phyloP scores from a whole-genome alignment of 1,140 invertebrate species.

The Zaprionus davidi region DNA sequence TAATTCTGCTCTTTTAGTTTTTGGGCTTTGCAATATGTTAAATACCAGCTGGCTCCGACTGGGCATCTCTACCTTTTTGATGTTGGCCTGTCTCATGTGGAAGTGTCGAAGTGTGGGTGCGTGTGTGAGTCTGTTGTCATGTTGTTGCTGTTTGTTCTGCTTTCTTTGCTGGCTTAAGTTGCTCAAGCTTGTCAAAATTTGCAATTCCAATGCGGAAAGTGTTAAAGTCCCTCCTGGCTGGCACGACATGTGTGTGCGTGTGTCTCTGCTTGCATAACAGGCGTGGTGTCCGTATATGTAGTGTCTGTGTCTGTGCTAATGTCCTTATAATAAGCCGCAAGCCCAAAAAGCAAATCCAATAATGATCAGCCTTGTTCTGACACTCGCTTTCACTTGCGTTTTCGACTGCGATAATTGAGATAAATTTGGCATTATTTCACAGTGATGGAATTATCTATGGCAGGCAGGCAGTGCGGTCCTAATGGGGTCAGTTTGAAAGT shows the following conservation, averaged over 20 bases:
- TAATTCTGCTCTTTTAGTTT: constrained; percentile 57
- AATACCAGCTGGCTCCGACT: constrained; percentile 52
- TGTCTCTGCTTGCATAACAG: not conserved
- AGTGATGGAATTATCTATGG: not conserved
- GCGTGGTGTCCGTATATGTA: not conserved
- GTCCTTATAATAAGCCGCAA: constrained; percentile 28
- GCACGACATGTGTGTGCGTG: constrained; percentile 29
- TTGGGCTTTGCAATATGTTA: constrained; percentile 66
- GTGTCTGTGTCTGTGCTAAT: constrained; percentile 19
- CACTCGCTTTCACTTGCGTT: not conserved
- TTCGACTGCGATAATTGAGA: not conserved
- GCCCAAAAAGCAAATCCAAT: constrained; percentile 28
- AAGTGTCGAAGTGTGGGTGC: constrained; percentile 9
- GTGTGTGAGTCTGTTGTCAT: constrained; percentile 28
- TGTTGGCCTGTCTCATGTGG: constrained; percentile 23
- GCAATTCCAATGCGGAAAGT: constrained; percentile 77
- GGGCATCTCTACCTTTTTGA: constrained; percentile 45
- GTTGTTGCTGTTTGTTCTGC: constrained; percentile 20
- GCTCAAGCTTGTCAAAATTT: constrained; percentile 46
- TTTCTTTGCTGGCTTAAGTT: constrained; percentile 51
- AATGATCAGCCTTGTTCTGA: constrained; percentile 9
- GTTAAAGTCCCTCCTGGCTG: constrained; percentile 52
- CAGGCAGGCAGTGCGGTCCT: not conserved
- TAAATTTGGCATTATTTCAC: constrained; percentile 6
- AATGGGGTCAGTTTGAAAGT: not conserved